Percentiles rank a stretch among this genome's conserved stretches.
Evolutionary conservation across 2,113 vertebrate species (phyloP).

Genomic region (Alligator mississippiensis): DNA sequence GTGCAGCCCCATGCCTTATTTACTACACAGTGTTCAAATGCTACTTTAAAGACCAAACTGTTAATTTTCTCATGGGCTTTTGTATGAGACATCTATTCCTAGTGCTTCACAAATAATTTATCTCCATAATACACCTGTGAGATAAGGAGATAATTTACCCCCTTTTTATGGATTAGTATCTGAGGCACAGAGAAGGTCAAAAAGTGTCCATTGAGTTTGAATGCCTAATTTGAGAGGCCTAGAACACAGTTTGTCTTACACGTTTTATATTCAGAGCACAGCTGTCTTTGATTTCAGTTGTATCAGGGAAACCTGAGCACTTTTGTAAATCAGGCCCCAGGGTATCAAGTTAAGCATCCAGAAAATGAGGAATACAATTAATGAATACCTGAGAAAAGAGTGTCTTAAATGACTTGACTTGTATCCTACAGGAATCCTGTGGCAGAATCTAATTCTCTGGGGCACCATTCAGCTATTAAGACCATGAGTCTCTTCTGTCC

Average conservation of each 20-base stretch:
- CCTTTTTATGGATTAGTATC: neutral
- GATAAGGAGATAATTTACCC: neutral
- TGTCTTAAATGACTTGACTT: neutral
- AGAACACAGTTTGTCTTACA: neutral
- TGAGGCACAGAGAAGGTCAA: neutral
- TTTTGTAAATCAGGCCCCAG: neutral
- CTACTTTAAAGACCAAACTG: neutral
- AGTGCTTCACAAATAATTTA: neutral
- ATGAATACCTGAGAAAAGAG: neutral
- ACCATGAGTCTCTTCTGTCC: neutral
- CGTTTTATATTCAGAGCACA: neutral
- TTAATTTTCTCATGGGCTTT: neutral
- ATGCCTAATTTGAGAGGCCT: neutral
- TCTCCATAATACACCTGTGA: neutral
- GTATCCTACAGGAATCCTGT: neutral
- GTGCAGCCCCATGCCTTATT: neutral
- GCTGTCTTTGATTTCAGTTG: neutral
- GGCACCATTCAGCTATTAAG: neutral
- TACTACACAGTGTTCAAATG: neutral
- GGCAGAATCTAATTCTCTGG: neutral
- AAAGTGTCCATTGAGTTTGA: neutral
- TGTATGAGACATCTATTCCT: neutral
- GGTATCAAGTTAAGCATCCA: neutral
- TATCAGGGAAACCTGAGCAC: neutral
- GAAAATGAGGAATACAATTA: neutral